Evolutionary conservation across 2,888 invertebrate genomes (phyloP), one percentile per base, ranked within the genome.

Genomic region (Phyllotreta striolata): DNA sequence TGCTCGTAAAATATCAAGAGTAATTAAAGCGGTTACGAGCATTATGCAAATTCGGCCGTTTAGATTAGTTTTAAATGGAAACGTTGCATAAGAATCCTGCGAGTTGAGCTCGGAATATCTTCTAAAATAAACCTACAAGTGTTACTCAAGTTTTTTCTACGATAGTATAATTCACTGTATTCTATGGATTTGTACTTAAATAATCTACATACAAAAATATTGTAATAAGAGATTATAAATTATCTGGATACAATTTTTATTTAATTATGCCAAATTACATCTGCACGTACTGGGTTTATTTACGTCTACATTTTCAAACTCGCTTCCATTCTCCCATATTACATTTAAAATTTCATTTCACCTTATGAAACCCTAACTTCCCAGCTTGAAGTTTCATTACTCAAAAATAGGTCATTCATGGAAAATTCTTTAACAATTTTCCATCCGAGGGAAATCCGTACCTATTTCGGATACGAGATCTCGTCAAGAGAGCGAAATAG

Each of bases 21-120:
- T 66, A 72, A 70, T 70, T 67, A 69, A 67, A 67, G 66, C 66
- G 62, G 63, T 68, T 54, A 60, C 43, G 52, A 47, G 66, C 55
- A 69, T 71, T 71, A 71, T 72, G 72, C 66, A 72, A 72, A 71
- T 69, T 61, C 60, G 62, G 67, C 62, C 69, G 58, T 65, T 65
- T 62, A 70, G 65, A 66, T 63, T 47, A 13, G n/a, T 39, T 9
- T 39, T 47, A 38, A 57, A 24, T 37, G 39, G 40, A 38, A 54
- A 39, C 14, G 44, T 10, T 44, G 44, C 44, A 44, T 44, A 14
- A 14, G 44, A 44, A 13, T 41, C 9, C 9, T 3, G n/a, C 10
- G 41, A 41, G 10, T 10, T 9, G 1, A 41, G 9, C 10, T 41
- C n/a, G 41, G 41, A 41, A 9, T 24, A 24, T 24, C 24, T 24